Evolutionary conservation across 2,797 vertebrate genomes (phyloP).

Genomic region (Eremophila alpestris): DNA sequence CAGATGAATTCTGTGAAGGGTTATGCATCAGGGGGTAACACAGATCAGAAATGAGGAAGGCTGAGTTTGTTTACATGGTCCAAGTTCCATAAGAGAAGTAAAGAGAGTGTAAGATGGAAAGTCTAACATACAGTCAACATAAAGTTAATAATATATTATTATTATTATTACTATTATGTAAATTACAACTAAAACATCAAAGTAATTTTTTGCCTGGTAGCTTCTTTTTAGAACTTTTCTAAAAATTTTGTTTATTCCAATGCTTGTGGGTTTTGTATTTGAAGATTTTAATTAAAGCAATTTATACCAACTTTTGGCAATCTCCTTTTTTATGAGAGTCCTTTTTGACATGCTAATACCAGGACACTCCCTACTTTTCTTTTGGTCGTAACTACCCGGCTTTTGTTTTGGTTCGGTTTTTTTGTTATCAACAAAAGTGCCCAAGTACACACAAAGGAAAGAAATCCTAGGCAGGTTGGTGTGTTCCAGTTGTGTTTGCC

Average conservation of each 20-base stretch:
- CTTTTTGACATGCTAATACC: neutral
- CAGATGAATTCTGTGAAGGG: neutral
- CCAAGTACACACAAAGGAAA: neutral
- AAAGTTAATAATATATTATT: neutral
- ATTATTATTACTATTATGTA: neutral
- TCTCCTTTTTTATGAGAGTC: neutral
- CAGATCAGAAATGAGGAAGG: neutral
- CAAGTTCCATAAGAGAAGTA: neutral
- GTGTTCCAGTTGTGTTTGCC: neutral
- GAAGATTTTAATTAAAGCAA: slow-evolving; percentile 65
- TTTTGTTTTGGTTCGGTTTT: neutral
- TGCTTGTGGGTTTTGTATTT: slow-evolving; percentile 47
- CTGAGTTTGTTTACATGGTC: neutral
- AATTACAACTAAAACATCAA: neutral
- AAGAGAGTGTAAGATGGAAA: neutral
- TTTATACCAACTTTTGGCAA: slow-evolving; percentile 31
- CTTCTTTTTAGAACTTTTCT: neutral
- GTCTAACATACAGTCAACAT: neutral
- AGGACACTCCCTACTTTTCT: neutral
- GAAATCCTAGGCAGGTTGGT: neutral
- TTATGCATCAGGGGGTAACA: neutral
- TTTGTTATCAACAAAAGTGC: neutral
- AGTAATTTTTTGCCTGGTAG: neutral
- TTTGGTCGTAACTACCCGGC: fast-evolving
- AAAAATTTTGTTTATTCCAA: neutral